phyloP scores from a whole-genome alignment of 2,113 vertebrate genomes.

The Pollimyrus isidori region DNA sequence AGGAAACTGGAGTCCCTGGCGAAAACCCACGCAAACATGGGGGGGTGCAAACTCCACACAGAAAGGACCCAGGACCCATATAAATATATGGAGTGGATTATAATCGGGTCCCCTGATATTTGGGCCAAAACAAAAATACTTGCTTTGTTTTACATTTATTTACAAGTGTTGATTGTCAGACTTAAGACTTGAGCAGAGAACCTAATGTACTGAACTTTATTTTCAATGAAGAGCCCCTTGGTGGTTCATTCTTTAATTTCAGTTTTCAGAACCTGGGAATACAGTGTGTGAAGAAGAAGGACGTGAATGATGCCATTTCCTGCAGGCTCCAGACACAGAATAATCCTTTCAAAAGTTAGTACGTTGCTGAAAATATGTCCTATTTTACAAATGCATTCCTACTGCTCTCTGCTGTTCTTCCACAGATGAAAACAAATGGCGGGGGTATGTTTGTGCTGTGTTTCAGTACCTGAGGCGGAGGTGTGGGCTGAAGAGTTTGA shows the following conservation, averaged over 20 bases:
- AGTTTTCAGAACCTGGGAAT: slow-evolving; percentile 92
- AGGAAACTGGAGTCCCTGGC: too few species aligned
- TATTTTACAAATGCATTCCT: not conserved
- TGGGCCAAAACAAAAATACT: not conserved
- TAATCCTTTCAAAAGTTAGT: slow-evolving; percentile 82
- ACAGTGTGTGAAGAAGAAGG: slow-evolving; percentile 89
- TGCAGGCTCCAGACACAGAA: slow-evolving; percentile 78
- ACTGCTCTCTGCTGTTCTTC: not conserved
- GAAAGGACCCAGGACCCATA: too few species aligned
- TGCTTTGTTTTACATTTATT: too few species aligned
- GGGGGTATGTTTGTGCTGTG: not conserved
- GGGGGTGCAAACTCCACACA: too few species aligned
- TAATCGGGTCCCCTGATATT: not conserved
- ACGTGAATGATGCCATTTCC: slow-evolving; percentile 75
- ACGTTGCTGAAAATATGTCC: not conserved
- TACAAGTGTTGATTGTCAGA: not conserved
- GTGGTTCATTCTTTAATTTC: slow-evolving; percentile 11
- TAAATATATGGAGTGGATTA: not conserved
- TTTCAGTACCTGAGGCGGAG: slow-evolving; percentile 68
- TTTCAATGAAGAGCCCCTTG: not conserved
- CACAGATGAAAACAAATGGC: not conserved
- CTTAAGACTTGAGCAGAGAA: not conserved
- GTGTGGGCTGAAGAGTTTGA: slow-evolving; percentile 79
- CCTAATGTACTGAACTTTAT: not conserved
- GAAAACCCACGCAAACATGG: too few species aligned